Conservation (phyloP, 2,797 vertebrate species). For the Paratrypauchen microcephalus region DNA sequence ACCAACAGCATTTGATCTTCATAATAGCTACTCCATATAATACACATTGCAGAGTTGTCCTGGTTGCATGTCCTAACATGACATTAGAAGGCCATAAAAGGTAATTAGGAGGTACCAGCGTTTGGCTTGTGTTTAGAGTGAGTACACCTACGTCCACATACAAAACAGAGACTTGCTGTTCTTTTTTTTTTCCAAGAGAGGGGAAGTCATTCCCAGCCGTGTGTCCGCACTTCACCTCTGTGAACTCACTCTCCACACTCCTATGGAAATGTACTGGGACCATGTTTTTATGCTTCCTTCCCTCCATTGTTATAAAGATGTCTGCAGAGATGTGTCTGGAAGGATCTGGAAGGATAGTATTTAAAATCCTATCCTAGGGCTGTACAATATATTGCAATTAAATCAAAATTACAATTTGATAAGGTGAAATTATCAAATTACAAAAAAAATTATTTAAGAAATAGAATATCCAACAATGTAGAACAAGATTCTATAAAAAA, state of each 20-base stretch:
- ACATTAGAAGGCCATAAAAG: background rate
- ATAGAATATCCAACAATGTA: too few species aligned
- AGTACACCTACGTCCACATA: background rate
- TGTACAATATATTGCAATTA: background rate
- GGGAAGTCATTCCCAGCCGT: background rate
- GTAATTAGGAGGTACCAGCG: background rate
- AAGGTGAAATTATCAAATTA: too few species aligned
- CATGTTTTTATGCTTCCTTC: slow-evolving; percentile 33
- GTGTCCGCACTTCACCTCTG: background rate
- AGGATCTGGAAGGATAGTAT: background rate
- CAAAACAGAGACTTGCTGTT: slow-evolving; percentile 3
- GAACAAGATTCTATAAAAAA: too few species aligned
- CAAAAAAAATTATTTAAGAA: too few species aligned
- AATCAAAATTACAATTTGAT: background rate
- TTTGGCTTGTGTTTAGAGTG: slow-evolving; percentile 1
- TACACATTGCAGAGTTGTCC: background rate
- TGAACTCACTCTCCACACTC: too few species aligned
- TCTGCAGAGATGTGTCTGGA: slow-evolving; percentile 2
- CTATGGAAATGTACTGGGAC: background rate
- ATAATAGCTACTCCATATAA: background rate
- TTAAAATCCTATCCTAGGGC: background rate
- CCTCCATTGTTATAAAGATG: slow-evolving; percentile 30
- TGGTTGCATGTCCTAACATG: background rate
- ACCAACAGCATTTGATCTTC: background rate
- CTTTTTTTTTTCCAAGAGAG: background rate